These are phyloP conservation scores for Chroicocephalus ridibundus DNA, from an alignment of 2,113 vertebrate genomes.

Conservation along the genomic window DNA sequence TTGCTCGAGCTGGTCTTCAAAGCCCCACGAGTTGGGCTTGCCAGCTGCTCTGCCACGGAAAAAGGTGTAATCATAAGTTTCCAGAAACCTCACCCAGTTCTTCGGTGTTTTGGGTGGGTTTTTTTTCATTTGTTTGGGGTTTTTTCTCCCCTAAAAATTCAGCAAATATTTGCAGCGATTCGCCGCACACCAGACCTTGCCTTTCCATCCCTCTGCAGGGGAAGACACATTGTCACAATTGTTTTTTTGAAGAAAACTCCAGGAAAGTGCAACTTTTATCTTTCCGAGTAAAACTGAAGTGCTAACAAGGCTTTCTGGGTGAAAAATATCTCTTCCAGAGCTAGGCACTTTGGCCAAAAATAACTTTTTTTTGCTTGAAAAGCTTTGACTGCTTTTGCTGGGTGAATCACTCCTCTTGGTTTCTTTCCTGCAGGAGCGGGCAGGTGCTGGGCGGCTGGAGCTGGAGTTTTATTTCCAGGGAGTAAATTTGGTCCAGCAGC, in stretches of 20 bases:
- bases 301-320: not conserved
- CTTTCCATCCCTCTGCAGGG: not conserved
- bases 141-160: not conserved
- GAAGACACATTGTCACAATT: not conserved
- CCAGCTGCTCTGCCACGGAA: not conserved
- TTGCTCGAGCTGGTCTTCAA: not conserved
- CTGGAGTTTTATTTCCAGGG: not conserved
- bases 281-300: not conserved
- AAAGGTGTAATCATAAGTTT: not conserved
- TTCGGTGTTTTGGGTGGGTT: not conserved
- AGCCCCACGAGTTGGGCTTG: not conserved
- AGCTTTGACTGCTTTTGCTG: not conserved
- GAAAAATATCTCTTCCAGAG: not conserved
- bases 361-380: not conserved
- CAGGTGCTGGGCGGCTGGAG: not conserved
- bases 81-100: not conserved
- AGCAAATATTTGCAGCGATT: not conserved
- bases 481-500: not conserved
- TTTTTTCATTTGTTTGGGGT: not conserved
- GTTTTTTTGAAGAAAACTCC: not conserved
- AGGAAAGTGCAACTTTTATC: not conserved
- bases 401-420: not conserved
- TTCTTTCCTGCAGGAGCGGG: not conserved
- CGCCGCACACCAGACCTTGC: rapidly evolving
- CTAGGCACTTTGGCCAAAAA: not conserved